Conservation (phyloP, 1,140 invertebrate species). For the Tetragonula clypearis region DNA sequence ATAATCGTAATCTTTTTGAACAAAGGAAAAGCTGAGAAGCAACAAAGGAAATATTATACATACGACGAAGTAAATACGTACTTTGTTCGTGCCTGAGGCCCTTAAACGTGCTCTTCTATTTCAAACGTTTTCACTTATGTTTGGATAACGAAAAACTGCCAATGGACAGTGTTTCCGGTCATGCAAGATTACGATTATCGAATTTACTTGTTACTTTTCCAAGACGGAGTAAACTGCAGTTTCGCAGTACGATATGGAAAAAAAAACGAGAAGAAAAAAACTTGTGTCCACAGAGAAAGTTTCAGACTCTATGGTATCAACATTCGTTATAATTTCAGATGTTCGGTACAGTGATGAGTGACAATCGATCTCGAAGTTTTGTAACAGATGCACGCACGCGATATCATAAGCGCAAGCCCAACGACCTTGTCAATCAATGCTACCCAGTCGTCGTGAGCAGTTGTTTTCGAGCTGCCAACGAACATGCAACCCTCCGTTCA, state of each 20-base stretch:
- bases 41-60: not conserved
- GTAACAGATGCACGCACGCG: not conserved
- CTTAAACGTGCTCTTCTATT: not conserved
- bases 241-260: too few species aligned
- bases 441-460: not conserved
- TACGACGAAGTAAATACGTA: not conserved
- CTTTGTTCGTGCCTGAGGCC: too few species aligned
- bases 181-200: too few species aligned
- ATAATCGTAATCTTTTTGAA: not conserved
- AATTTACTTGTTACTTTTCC: too few species aligned
- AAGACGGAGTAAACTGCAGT: too few species aligned
- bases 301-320: not conserved
- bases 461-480: not conserved
- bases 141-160: too few species aligned
- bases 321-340: not conserved
- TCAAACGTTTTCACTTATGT: not conserved
- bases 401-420: conserved; percentile 3
- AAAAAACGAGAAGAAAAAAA: too few species aligned
- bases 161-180: too few species aligned
- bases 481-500: not conserved
- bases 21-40: not conserved
- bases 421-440: conserved; percentile 27
- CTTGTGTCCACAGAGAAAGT: too few species aligned
- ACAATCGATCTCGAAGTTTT: not conserved
- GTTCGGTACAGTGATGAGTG: not conserved